phyloP scores from a whole-genome alignment of 2,888 invertebrate species.

The Loripinus fragilis region DNA sequence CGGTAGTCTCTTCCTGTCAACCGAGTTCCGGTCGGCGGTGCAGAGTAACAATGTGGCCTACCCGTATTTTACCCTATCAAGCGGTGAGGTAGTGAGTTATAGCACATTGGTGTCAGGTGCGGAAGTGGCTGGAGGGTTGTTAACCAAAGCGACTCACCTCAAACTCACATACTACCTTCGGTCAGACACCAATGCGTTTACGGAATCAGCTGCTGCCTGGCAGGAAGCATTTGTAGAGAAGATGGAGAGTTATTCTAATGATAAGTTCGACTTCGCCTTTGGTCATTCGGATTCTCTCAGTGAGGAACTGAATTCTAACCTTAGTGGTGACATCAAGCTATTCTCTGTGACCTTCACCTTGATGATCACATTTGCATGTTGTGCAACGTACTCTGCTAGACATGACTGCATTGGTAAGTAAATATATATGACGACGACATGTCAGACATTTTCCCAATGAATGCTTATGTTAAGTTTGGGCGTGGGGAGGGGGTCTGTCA shows the following conservation, averaged over 20 bases:
- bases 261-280: constrained; percentile 38
- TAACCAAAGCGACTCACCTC: constrained; percentile 40
- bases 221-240: constrained; percentile 41
- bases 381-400: constrained; percentile 48
- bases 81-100: neutral
- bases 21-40: constrained; percentile 23
- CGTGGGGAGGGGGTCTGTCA: no score
- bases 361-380: constrained; percentile 59
- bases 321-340: constrained; percentile 46
- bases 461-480: no score
- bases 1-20: constrained; percentile 37
- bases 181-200: constrained; percentile 27
- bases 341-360: constrained; percentile 58
- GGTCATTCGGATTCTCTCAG: constrained; percentile 49
- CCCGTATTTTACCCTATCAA: constrained; percentile 34
- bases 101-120: constrained; percentile 32
- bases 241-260: constrained; percentile 25
- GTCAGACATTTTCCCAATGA: no score
- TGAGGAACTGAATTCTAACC: constrained; percentile 56
- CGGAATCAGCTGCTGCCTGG: constrained; percentile 36
- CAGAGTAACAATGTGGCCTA: constrained; percentile 31
- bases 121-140: neutral
- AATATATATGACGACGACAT: no score
- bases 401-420: neutral
- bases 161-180: constrained; percentile 47